These are phyloP conservation scores for Fringilla coelebs DNA, from an alignment of 2,797 vertebrate genomes.

Conservation along the genomic window DNA sequence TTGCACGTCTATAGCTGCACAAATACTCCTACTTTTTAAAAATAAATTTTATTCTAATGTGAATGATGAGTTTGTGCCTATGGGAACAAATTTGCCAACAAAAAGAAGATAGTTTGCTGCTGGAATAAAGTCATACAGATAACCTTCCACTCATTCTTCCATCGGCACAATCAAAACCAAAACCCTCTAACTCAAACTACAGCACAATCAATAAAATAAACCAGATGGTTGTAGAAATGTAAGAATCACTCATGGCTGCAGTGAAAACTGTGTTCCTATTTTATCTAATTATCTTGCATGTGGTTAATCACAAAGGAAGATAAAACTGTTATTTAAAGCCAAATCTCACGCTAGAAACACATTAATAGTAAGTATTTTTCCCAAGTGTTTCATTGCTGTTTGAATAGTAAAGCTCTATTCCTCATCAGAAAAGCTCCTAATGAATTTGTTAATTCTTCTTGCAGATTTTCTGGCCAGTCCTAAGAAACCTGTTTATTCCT, in stretches of 20 bases:
- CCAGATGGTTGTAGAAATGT: background rate
- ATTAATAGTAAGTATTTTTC: background rate
- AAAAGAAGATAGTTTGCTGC: background rate
- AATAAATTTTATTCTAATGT: background rate
- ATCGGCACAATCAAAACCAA: background rate
- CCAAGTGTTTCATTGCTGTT: background rate
- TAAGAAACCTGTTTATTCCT: constrained; percentile 82
- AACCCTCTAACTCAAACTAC: background rate
- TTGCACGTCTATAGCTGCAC: background rate
- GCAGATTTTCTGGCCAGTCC: constrained; percentile 82
- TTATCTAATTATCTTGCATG: background rate
- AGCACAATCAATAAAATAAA: background rate
- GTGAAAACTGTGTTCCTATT: background rate
- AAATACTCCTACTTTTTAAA: background rate
- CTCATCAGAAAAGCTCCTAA: constrained; percentile 10
- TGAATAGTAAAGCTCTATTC: background rate
- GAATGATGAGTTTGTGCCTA: background rate
- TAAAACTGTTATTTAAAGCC: background rate
- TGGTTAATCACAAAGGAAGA: background rate
- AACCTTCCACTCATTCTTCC: background rate
- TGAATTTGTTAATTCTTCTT: constrained; percentile 53
- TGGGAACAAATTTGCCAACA: background rate
- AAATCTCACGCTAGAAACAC: background rate
- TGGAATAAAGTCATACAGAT: background rate
- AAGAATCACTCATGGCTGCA: background rate